These are phyloP conservation scores for Notarius quadriscutis DNA, from an alignment of 2,113 vertebrate genomes.

Conservation along the genomic window DNA sequence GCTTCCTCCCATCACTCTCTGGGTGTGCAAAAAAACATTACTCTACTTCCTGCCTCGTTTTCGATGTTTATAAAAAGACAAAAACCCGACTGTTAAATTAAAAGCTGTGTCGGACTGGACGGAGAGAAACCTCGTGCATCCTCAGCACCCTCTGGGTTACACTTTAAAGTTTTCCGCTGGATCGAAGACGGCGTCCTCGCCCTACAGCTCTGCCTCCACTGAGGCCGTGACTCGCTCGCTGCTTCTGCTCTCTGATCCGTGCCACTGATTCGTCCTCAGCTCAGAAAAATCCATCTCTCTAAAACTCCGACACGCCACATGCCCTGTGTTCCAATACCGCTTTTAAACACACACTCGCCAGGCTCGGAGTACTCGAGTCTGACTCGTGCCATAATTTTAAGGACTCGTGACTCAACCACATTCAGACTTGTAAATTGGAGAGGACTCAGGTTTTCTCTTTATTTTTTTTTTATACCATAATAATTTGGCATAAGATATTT, in stretches of 20 bases:
- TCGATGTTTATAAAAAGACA: neutral
- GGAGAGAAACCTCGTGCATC: neutral
- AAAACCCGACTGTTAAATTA: too few species aligned
- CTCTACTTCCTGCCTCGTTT: neutral
- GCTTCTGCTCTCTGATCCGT: conserved; percentile 31
- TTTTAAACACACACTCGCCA: neutral
- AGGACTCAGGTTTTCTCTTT: too few species aligned
- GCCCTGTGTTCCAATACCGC: neutral
- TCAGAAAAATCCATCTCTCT: conserved; percentile 37
- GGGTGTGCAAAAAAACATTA: neutral
- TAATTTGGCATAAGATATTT: too few species aligned
- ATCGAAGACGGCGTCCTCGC: conserved; percentile 31
- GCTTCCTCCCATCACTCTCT: neutral
- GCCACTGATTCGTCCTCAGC: conserved; percentile 13
- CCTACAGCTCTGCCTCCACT: neutral
- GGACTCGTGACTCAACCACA: too few species aligned
- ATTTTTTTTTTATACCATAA: too few species aligned
- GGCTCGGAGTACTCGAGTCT: too few species aligned
- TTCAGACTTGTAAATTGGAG: too few species aligned
- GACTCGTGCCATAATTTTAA: too few species aligned
- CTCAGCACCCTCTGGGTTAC: neutral
- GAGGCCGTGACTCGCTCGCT: conserved; percentile 24
- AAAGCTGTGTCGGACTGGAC: neutral
- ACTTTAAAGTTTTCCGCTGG: neutral
- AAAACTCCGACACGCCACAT: conserved; percentile 3